These are phyloP conservation scores for Pollenia angustigena DNA, from an alignment of 2,888 invertebrate genomes.

Conservation along the genomic window DNA sequence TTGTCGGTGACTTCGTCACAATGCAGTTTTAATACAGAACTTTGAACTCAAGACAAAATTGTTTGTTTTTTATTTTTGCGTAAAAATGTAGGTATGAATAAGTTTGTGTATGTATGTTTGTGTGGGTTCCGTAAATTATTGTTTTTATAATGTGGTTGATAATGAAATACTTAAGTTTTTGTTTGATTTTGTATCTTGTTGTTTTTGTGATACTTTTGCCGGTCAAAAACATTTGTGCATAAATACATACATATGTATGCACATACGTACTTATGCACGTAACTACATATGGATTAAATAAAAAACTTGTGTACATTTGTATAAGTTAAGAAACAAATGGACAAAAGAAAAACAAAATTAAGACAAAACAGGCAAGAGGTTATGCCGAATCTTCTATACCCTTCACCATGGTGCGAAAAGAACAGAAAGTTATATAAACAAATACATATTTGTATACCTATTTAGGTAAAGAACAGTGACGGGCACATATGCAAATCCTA, in stretches of 20 bases:
- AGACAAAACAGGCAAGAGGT: too few species aligned
- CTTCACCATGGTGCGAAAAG: too few species aligned
- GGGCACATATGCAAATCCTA: too few species aligned
- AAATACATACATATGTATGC: neutral
- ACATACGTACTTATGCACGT: too few species aligned
- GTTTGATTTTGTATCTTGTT: conserved; percentile 6
- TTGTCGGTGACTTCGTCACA: neutral
- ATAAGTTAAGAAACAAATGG: neutral
- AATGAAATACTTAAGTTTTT: conserved; percentile 51
- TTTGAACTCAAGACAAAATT: conserved; percentile 35
- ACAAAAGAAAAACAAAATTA: neutral
- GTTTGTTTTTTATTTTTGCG: neutral
- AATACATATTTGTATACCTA: neutral
- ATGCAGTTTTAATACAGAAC: conserved; percentile 35
- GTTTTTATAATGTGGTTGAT: conserved; percentile 39
- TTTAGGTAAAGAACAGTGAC: too few species aligned
- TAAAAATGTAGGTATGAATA: neutral
- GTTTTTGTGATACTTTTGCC: conserved; percentile 17
- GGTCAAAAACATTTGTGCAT: conserved; percentile 6
- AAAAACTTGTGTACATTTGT: neutral
- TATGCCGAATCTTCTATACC: too few species aligned
- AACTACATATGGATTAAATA: neutral
- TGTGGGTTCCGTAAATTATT: conserved; percentile 35
- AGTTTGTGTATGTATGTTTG: neutral
- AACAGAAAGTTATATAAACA: neutral